These are phyloP conservation scores for Cistogaster globosa DNA, from an alignment of 2,888 invertebrate species.

Conservation along the genomic window DNA sequence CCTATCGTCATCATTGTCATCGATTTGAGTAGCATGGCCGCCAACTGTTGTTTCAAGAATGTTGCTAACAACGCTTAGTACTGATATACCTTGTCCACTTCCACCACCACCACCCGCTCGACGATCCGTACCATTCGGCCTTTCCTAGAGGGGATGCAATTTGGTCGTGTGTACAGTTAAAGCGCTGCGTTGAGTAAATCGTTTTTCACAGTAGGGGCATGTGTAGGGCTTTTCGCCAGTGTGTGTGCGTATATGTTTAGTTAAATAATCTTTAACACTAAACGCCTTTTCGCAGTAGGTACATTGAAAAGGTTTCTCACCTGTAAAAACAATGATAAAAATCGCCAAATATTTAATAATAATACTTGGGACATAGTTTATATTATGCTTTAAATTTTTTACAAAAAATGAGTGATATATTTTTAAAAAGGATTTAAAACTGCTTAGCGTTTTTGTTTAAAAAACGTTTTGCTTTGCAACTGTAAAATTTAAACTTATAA, in stretches of 20 bases:
- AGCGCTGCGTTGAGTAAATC: constrained; percentile 82
- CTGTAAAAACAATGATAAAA: constrained; percentile 72
- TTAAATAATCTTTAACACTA: constrained; percentile 82
- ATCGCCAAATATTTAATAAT: not conserved
- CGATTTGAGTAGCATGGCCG: constrained; percentile 2
- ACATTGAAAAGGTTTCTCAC: constrained; percentile 82
- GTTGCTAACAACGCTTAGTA: constrained; percentile 29
- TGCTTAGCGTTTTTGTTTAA: constrained; percentile 11
- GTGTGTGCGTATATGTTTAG: constrained; percentile 82
- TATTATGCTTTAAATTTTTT: constrained; percentile 10
- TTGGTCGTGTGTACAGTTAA: constrained; percentile 82
- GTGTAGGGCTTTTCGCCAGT: constrained; percentile 82
- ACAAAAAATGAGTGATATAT: not conserved
- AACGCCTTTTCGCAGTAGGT: constrained; percentile 82
- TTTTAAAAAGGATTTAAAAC: constrained; percentile 50
- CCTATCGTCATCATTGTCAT: constrained; percentile 23
- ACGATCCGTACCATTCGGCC: constrained; percentile 78
- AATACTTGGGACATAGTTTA: constrained; percentile 9
- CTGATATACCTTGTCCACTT: constrained; percentile 10
- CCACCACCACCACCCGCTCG: constrained; percentile 51
- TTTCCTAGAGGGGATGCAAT: constrained; percentile 81
- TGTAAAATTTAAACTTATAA: too few species aligned
- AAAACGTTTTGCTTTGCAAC: too few species aligned
- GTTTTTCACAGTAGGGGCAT: constrained; percentile 82
- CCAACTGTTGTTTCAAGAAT: constrained; percentile 25